A percentile compares a stretch with the other conserved stretches of the same genome.
Conservation (phyloP, 2,888 invertebrate species). For the Leucozona laternaria region DNA sequence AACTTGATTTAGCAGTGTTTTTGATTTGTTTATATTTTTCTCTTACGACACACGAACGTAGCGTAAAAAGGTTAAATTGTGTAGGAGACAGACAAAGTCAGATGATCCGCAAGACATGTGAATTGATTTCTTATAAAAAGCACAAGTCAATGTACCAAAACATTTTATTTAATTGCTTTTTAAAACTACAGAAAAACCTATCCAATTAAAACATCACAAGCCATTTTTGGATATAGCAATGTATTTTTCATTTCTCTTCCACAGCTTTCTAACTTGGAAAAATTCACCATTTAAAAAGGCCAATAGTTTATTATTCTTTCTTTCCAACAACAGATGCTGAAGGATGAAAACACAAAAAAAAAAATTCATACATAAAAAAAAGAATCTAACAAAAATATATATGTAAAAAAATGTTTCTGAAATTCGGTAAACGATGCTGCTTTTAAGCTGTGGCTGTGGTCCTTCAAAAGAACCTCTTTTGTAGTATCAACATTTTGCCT, state of each 20-base stretch:
- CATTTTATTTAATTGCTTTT: no score
- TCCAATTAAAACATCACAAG: no score
- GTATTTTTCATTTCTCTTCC: background rate
- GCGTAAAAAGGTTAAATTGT: no score
- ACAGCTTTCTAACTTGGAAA: background rate
- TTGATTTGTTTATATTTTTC: no score
- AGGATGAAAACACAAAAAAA: constrained; percentile 28
- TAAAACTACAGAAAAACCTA: no score
- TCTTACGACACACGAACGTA: no score
- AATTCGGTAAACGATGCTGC: constrained; percentile 66
- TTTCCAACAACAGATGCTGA: constrained; percentile 35
- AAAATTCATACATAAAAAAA: background rate
- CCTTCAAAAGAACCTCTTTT: constrained; percentile 54
- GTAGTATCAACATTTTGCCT: constrained; percentile 41
- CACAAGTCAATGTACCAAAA: no score
- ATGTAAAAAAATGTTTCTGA: constrained; percentile 23
- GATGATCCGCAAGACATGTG: no score
- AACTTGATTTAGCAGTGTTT: no score
- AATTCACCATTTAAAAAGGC: constrained; percentile 12
- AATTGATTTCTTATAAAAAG: no score
- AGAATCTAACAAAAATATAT: constrained; percentile 27
- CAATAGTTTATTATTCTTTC: constrained; percentile 37
- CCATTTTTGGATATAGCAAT: no score
- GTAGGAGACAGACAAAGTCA: no score
- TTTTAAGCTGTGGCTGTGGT: constrained; percentile 53